Base-by-base conservation (phyloP, 2,113 vertebrate genomes). In the Gorsachius goisagi region DNA sequence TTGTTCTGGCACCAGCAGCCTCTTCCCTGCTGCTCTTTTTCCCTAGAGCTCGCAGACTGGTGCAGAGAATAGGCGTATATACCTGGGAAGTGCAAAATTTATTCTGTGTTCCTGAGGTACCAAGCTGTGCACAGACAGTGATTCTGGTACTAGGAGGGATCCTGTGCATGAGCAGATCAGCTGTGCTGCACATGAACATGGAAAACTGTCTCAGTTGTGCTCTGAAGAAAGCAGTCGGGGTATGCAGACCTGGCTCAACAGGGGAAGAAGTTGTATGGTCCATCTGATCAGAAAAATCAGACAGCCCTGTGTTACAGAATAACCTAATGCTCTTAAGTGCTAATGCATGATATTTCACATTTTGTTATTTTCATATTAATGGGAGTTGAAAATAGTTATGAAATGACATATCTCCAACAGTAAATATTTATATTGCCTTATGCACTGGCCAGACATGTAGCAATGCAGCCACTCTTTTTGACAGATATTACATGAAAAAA, bases 311-410 rank as follows among this genome's bases (percentile, higher is more conserved):
- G 49, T 95, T 93, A 77, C 74, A 92, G 88, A 96, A 90, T 39
- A 97, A 82, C 80, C 78, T 93, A 83, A n/a, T 45, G 37, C 44
- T 94, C 41, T 90, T 82, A 95, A 94, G 88, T 85, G 64, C 83
- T 92, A 92, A 35, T 50, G 53, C 52, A 28, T 37, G 47, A 15
- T 63, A 85, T 68, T 91, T 86, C 69, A 44, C 41, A n/a, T 90
- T 87, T 49, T 81, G 69, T 55, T 93, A 64, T 89, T 87, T 90
- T 74, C 33, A 15, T 94, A 87, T 52, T 87, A 85, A 52, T 86
- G 84, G 78, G 93, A 93, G 84, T 79, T 95, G 88, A 80, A 95
- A 96, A 96, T 88, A 95, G 82, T 96, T 95, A 64, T 1, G 2
- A 95, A 95, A 67, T 76, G 69, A 93, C 26, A 24, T 78, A 90